A percentile compares a stretch with the other conserved stretches of the same genome.
phyloP scores from a whole-genome alignment of 53 echinoderm and acorn worm species.

The Glandiceps talaboti region DNA sequence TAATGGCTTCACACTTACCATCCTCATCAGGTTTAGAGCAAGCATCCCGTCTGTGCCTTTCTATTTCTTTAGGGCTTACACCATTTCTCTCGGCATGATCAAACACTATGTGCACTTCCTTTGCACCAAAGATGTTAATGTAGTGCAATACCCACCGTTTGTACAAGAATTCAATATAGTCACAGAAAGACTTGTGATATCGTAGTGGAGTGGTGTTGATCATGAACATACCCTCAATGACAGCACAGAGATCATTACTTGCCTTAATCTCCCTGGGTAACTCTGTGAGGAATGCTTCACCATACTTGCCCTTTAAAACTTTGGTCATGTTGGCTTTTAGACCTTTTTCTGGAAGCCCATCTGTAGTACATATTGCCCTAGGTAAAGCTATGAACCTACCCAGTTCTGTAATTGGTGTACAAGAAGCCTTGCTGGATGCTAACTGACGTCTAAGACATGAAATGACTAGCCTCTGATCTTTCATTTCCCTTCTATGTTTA shows the following conservation, averaged over 20 bases:
- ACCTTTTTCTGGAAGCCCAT: neutral
- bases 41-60: slow-evolving; percentile 6
- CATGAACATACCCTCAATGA: slow-evolving; percentile 2
- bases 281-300: neutral
- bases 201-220: neutral
- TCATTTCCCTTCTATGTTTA: slow-evolving; percentile 18
- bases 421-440: neutral
- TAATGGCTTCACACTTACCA: neutral
- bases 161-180: slow-evolving; percentile 1
- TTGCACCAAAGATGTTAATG: neutral
- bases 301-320: neutral
- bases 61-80: slow-evolving; percentile 16
- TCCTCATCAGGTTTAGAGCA: neutral
- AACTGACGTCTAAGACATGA: neutral
- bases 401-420: neutral
- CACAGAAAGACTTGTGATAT: neutral
- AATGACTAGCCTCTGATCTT: slow-evolving; percentile 14
- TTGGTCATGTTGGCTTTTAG: neutral
- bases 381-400: neutral
- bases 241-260: neutral
- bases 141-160: neutral
- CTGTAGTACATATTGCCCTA: neutral
- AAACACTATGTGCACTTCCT: slow-evolving; percentile 16
- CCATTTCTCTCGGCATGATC: slow-evolving; percentile 16
- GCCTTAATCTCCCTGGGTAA: neutral